Percentiles rank a stretch among this genome's conserved stretches.
Conservation (phyloP, 2,888 invertebrate species). For the Julus scandinavius region DNA sequence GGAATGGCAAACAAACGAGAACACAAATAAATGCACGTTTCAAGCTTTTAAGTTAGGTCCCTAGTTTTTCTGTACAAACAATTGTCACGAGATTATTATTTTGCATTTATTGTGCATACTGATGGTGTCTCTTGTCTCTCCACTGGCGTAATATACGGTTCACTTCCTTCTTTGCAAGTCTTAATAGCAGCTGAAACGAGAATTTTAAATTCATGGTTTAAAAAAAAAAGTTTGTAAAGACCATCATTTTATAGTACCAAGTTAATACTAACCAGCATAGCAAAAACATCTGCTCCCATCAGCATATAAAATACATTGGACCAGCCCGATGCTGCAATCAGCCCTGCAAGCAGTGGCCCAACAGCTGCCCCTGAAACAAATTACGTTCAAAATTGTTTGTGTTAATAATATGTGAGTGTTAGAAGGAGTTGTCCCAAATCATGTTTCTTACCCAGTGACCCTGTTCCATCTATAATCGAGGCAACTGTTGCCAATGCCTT, state of each 20-base stretch:
- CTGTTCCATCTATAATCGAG: constrained; percentile 96
- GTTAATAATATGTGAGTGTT: not conserved
- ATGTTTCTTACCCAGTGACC: constrained; percentile 72
- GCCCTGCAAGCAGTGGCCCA: constrained; percentile 88
- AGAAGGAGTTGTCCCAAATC: constrained; percentile 63
- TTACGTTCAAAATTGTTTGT: constrained; percentile 18
- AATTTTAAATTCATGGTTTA: not conserved
- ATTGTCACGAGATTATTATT: not conserved
- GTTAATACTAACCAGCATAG: constrained; percentile 72
- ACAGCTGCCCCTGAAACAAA: constrained; percentile 81
- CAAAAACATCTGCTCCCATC: constrained; percentile 81
- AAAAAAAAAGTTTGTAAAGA: not conserved
- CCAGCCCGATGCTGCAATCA: constrained; percentile 82
- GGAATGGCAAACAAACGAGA: not conserved
- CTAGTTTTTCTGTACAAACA: not conserved
- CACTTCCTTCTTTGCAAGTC: constrained; percentile 67
- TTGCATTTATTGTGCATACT: not conserved
- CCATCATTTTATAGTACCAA: constrained; percentile 10
- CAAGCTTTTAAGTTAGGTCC: constrained; percentile 27
- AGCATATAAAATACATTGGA: constrained; percentile 90
- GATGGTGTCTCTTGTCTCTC: constrained; percentile 53
- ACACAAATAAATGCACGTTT: constrained; percentile 35
- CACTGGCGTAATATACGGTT: constrained; percentile 57
- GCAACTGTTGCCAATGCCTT: constrained; percentile 96
- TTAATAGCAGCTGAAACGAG: constrained; percentile 64